Evolutionary conservation across 1,140 invertebrate species (phyloP).

Genomic region (Neodiprion fabricii): DNA sequence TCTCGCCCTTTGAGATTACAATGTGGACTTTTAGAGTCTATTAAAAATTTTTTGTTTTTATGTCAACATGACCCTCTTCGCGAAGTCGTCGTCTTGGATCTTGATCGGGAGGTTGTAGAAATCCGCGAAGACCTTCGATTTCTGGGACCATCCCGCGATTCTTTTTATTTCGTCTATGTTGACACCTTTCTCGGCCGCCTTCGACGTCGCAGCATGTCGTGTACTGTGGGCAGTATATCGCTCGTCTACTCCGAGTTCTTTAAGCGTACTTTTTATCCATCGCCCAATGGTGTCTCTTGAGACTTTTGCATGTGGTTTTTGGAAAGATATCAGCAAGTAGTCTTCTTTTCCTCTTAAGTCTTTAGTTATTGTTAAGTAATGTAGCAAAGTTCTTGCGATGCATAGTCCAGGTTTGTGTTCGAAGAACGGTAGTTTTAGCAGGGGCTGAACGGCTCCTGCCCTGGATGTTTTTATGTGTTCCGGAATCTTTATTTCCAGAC

Average conservation of each 20-base stretch:
- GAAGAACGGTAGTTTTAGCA: slow-evolving; percentile 14
- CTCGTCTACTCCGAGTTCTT: background rate
- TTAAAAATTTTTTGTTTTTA: too few species aligned
- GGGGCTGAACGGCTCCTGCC: slow-evolving; percentile 18
- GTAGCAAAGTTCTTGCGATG: slow-evolving; percentile 10
- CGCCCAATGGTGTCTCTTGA: slow-evolving; percentile 31
- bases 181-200: slow-evolving; percentile 30
- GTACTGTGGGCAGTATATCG: slow-evolving; percentile 34
- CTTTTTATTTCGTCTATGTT: slow-evolving; percentile 32
- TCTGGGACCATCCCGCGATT: slow-evolving; percentile 36
- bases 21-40: too few species aligned
- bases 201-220: slow-evolving; percentile 36
- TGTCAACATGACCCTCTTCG: too few species aligned
- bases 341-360: slow-evolving; percentile 14
- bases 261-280: slow-evolving; percentile 28
- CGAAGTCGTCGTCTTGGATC: background rate
- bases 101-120: slow-evolving; percentile 39
- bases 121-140: slow-evolving; percentile 35
- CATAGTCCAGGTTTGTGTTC: slow-evolving; percentile 19
- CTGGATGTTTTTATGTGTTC: slow-evolving; percentile 27
- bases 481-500: slow-evolving; percentile 28
- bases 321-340: slow-evolving; percentile 24
- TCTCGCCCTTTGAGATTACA: too few species aligned
- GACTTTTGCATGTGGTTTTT: slow-evolving; percentile 28
- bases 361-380: slow-evolving; percentile 18